Evolutionary conservation across 2,797 vertebrate species (phyloP).

Genomic region (Cuniculus paca): DNA sequence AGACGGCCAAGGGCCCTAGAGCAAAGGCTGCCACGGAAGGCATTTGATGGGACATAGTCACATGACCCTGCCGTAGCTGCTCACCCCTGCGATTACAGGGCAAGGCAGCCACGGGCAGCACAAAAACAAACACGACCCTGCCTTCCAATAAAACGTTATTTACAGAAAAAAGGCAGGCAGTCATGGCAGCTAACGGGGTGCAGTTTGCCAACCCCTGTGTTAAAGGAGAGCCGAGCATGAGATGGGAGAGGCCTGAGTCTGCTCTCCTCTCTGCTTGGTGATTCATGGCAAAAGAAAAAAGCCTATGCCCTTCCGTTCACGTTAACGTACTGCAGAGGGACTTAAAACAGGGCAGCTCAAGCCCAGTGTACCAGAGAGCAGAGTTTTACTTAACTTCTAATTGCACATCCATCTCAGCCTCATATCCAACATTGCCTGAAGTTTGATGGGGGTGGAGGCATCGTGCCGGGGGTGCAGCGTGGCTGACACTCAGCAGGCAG

Average conservation of each 20-base stretch:
- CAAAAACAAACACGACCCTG: not conserved
- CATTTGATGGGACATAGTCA: not conserved
- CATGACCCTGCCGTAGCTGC: not conserved
- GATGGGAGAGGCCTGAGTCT: not conserved
- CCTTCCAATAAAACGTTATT: not conserved
- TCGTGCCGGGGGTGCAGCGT: not conserved
- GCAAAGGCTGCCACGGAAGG: not conserved
- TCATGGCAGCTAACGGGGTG: not conserved
- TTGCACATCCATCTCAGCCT: not conserved
- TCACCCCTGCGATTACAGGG: not conserved
- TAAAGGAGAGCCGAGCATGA: not conserved
- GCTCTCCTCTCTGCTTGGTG: not conserved
- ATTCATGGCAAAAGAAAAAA: not conserved
- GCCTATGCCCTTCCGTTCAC: not conserved
- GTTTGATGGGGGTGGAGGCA: not conserved
- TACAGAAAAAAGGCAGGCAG: not conserved
- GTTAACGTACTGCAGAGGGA: not conserved
- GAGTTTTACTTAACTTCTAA: slow-evolving; percentile 26
- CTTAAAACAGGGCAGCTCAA: not conserved
- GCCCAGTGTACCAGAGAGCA: not conserved
- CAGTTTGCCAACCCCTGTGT: not conserved
- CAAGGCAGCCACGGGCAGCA: not conserved
- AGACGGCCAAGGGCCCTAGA: not conserved
- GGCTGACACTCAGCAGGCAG: not conserved
- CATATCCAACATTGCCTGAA: not conserved